Base-by-base conservation (phyloP, 1,140 invertebrate genomes). In the Bombus confusus region DNA sequence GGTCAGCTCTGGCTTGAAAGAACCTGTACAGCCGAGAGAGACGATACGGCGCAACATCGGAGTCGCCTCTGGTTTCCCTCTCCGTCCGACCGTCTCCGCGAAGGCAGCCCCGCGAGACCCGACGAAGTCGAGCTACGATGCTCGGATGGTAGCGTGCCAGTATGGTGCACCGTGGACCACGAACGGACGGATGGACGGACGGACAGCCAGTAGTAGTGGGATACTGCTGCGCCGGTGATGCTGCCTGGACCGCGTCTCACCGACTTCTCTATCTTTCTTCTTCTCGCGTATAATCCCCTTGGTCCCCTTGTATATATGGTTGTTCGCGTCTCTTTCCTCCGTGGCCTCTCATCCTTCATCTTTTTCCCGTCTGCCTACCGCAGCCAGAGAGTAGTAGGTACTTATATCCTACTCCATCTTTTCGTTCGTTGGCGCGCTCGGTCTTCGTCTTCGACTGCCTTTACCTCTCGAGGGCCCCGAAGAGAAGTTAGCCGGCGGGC, bases 401-500 rank as follows among this genome's bases (percentile, higher is more conserved):
- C n/a, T 28, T 62, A 4, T 80, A 81, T 88, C 85, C 28, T 71
- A 9, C 43, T 80, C 77, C 81, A 52, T 85, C 86, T 90, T 57
- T 75, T 69, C 57, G 59, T 76, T 12, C 64, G 22, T 75, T 62
- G 52, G 9, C 59, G n/a, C n/a, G 68, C 66, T 83, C 80, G 41
- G 77, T 76, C 69, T 59, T 72, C 57, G n/a, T 59, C 86, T 86
- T 62, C 57, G 84, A 83, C 86, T 71, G 72, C 80, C 79, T 87
- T 66, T 68, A 73, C 86, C 28, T 89, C 86, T 71, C 37, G 91
- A 88, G 89, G 88, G 90, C 89, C 84, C 88, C 84, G 76, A 89
- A 86, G 76, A 78, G 76, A 76, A 78, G 88, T 90, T 93, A 87
- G 93, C 93, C 93, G 90, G 88, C 92, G 91, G 93, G 92, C 92